Conservation (phyloP, 1,140 invertebrate genomes). For the Sipha flava region DNA sequence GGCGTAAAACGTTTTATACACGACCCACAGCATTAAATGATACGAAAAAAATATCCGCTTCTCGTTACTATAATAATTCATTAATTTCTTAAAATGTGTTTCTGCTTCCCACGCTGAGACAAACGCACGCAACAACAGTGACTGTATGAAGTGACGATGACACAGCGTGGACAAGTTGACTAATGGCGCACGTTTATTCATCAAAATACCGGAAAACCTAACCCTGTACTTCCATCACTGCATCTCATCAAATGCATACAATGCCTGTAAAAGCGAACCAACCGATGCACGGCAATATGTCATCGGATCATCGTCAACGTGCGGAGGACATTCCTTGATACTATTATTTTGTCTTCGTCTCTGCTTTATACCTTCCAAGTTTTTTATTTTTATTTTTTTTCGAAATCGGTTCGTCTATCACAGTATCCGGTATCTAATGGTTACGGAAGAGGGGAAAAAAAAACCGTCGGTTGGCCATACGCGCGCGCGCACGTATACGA, state of each 20-base stretch:
- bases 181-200: not conserved
- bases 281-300: not conserved
- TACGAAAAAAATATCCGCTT: not conserved
- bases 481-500: not conserved
- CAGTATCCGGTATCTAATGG: not conserved
- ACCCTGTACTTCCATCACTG: not conserved
- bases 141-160: no score
- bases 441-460: not conserved
- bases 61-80: not conserved
- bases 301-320: not conserved
- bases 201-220: not conserved
- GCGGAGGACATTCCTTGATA: not conserved
- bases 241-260: not conserved
- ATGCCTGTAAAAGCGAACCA: not conserved
- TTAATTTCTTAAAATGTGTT: no score
- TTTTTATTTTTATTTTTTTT: not conserved
- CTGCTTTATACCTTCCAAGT: not conserved
- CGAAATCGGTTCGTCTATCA: not conserved
- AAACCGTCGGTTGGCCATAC: not conserved
- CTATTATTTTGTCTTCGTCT: not conserved
- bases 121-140: not conserved
- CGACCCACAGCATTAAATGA: not conserved
- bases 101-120: not conserved
- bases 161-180: not conserved
- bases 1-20: not conserved